Conservation (phyloP, 2,113 vertebrate genomes). For the Anguilla japonica region DNA sequence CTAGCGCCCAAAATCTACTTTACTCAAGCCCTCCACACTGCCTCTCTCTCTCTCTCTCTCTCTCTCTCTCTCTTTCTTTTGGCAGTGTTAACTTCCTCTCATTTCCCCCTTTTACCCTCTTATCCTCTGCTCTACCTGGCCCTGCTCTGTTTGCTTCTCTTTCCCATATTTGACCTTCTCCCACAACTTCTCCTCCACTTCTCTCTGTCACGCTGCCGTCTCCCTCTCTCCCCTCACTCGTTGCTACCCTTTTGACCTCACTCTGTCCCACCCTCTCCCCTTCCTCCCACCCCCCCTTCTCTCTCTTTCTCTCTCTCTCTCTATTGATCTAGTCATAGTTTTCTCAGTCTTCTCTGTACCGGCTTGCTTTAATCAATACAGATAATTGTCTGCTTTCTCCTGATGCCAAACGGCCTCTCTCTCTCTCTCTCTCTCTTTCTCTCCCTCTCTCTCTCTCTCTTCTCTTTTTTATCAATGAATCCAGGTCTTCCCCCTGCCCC, state of each 20-base stretch:
- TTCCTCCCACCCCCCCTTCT: slow-evolving; percentile 39
- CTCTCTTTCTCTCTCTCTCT: slow-evolving; percentile 55
- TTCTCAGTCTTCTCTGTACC: slow-evolving; percentile 79
- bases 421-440: slow-evolving; percentile 45
- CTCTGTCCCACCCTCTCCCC: slow-evolving; percentile 41
- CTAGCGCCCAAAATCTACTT: slow-evolving; percentile 22
- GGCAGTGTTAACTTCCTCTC: background rate
- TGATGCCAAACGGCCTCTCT: slow-evolving; percentile 73
- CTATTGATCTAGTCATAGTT: slow-evolving; percentile 81
- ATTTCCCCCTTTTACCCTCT: too few species aligned
- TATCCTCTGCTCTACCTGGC: background rate
- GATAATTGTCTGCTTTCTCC: slow-evolving; percentile 80
- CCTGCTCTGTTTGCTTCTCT: background rate
- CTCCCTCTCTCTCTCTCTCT: slow-evolving; percentile 40
- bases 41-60: slow-evolving; percentile 21
- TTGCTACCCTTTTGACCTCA: slow-evolving; percentile 40
- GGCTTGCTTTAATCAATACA: slow-evolving; percentile 80
- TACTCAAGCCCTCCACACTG: slow-evolving; percentile 24
- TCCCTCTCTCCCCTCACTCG: slow-evolving; percentile 18
- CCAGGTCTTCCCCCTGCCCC: slow-evolving; percentile 64
- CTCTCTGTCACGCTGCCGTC: slow-evolving; percentile 31
- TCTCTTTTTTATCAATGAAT: slow-evolving; percentile 75
- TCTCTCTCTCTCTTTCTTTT: background rate
- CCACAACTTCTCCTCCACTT: slow-evolving; percentile 13
- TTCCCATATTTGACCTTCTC: too few species aligned